Evolutionary conservation across 30 jellyfish, hydroid and myxozoan species (phyloP), one percentile per base, ranked within the genome.

Genomic region (Nemopilema nomurai): DNA sequence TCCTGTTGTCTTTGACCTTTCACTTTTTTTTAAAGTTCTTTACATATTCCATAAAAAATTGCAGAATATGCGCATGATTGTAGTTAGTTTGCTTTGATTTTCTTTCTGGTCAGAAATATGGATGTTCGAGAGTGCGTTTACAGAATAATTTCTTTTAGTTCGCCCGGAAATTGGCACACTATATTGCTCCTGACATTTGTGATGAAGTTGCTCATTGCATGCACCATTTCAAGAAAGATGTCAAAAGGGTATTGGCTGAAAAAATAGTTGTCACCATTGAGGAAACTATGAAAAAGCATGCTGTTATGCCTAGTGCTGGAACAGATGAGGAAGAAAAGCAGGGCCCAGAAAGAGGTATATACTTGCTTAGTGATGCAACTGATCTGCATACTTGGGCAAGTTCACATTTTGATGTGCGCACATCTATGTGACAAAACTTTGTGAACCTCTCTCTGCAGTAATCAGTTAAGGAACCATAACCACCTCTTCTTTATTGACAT

Each of bases 181-280:
- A 70, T 65, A 76, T 83, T 64, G 91, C 86, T 28, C 91, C 91
- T 17, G 91, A 83, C 18, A 80, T 83, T 21, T 83, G 91, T 83
- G 91, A 83, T 57, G 91, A 83, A 71, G 86, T 83, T n/a, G 91
- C 82, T 19, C 85, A 83, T 73, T 83, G 91, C 82, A 83, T 83
- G 91, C 91, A 83, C 65, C 64, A 65, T 18, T 83, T 69, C 18
- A 65, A 83, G 65, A 83, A 71, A 24, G 51, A 62, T 31, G 26
- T 83, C 74, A 83, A 71, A 50, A 75, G 31, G 1, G 29, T 51
- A 28, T 57, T 83, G 71, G 80, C 80, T 1, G 30, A 52, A n/a
- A 83, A 74, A 32, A 70, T 83, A 3, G 67, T 57, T 27, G 86
- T 23, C 18, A 28, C 80, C 50, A 83, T 82, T 69, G 84, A 82